Percentiles rank a stretch among this genome's conserved stretches.
phyloP scores from a whole-genome alignment of 2,888 invertebrate genomes.

The Drosophila meridiana region DNA sequence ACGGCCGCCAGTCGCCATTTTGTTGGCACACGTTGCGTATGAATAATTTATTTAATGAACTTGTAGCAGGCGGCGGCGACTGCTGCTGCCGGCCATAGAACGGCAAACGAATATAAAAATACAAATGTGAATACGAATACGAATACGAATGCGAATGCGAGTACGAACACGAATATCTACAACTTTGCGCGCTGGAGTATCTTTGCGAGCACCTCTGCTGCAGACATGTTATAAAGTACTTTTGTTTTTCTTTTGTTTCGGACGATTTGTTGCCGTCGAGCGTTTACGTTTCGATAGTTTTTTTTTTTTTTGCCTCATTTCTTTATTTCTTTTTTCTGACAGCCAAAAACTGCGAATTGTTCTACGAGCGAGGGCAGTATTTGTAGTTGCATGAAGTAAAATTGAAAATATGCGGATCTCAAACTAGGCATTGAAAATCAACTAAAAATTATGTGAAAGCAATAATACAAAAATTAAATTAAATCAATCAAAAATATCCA shows the following conservation, averaged over 20 bases:
- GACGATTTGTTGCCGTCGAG: conserved; percentile 69
- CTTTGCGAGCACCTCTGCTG: conserved; percentile 52
- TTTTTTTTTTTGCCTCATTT: conserved; percentile 42
- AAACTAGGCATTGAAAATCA: too few relatives aligned
- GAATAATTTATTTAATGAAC: conserved; percentile 84
- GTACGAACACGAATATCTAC: conserved; percentile 37
- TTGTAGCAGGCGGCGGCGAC: conserved; percentile 56
- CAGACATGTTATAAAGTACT: conserved; percentile 73
- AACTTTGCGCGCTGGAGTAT: conserved; percentile 49
- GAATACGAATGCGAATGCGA: conserved; percentile 19
- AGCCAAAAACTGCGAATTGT: conserved; percentile 56
- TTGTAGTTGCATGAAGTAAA: not conserved
- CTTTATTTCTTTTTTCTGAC: conserved; percentile 44
- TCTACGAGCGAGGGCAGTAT: conserved; percentile 38
- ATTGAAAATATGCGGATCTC: too few relatives aligned
- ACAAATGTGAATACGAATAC: conserved; percentile 14
- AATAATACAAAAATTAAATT: too few relatives aligned
- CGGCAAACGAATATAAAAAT: conserved; percentile 27
- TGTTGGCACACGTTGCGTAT: conserved; percentile 80
- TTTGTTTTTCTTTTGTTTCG: conserved; percentile 71
- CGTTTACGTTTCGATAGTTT: conserved; percentile 65
- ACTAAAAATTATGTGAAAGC: too few relatives aligned
- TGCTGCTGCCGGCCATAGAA: conserved; percentile 31
- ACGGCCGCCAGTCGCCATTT: conserved; percentile 71
- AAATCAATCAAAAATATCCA: too few relatives aligned